Evolutionary conservation across 2,888 invertebrate genomes (phyloP), one percentile per base, ranked within the genome.

Genomic region (Nymphalis c-album): DNA sequence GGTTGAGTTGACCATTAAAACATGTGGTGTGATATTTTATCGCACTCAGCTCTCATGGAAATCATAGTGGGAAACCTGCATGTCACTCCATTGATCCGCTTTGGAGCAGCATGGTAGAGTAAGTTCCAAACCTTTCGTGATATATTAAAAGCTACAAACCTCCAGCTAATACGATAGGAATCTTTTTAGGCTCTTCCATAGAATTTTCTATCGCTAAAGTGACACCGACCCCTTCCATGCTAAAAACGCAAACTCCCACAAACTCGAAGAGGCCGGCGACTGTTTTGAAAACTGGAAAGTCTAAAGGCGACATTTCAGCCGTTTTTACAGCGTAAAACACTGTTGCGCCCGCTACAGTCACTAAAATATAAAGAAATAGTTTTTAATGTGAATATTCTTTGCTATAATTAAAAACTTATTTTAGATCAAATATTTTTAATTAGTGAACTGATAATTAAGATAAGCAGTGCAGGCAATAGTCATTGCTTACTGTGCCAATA

Each of bases 191-290:
- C 0, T 82, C 57, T 0, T 75, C 64, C 85, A 87, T 86, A 31
- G 76, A 74, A 60, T 87, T 87, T 53, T 87, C 87, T 3, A 87
- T 79, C 0, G 85, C 78, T 64, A 87, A 60, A 0, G 82, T 78
- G 0, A 77, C 80, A 0, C 84, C 84, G 0, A 84, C 75, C 0
- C 85, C 81, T 74, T 93, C 93, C 76, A 93, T 82, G 31, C 93
- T 91, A 73, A 93, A 93, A 17, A 93, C 89, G 18, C 91, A 92
- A 0, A 92, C 89, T 7, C 93, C 93, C 65, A 91, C 84, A 76
- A 93, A 93, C 77, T 83, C 79, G 1, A 85, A 76, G 0, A 85
- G 46, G 0, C 83, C 84, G 0, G 74, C 22, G 0, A 78, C 2
- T 0, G 66, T 63, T 51, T 78, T 81, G 66, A 73, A 81, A 0